Conservation (phyloP, 2,888 invertebrate genomes). For the Creontiades dilutus region DNA sequence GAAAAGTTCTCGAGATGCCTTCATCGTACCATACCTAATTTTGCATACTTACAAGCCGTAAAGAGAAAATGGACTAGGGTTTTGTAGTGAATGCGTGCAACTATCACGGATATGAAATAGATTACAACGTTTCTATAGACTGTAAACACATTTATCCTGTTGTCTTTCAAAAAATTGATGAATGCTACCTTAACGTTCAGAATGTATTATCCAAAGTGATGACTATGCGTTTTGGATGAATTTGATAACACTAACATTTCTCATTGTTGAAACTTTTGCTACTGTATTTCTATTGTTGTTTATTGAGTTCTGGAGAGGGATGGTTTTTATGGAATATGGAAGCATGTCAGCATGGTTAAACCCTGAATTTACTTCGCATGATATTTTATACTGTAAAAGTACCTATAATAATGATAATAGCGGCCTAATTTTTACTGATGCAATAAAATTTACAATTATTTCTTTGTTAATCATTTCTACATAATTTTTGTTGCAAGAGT, state of each 20-base stretch:
- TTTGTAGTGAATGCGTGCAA: no score
- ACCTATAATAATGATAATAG: background rate
- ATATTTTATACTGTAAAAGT: background rate
- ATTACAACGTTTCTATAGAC: background rate
- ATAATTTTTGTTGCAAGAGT: no score
- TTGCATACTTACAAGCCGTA: no score
- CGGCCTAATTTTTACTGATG: conserved; percentile 12
- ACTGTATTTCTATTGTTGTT: background rate
- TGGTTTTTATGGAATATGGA: background rate
- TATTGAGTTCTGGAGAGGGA: background rate
- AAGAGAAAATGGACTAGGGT: no score
- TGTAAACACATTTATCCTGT: conserved; percentile 10
- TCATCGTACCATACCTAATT: no score
- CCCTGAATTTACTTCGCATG: background rate
- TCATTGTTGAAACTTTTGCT: background rate
- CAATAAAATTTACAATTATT: background rate
- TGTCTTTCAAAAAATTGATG: conserved; percentile 17
- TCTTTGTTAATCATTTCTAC: no score
- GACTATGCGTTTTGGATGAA: no score
- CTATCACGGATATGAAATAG: no score
- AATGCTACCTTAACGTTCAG: background rate
- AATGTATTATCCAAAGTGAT: no score
- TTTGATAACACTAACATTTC: no score
- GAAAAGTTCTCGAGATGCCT: no score
- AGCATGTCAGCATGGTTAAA: conserved; percentile 27